Evolutionary conservation across 2,113 vertebrate genomes (phyloP).

Genomic region (Scortum barcoo): DNA sequence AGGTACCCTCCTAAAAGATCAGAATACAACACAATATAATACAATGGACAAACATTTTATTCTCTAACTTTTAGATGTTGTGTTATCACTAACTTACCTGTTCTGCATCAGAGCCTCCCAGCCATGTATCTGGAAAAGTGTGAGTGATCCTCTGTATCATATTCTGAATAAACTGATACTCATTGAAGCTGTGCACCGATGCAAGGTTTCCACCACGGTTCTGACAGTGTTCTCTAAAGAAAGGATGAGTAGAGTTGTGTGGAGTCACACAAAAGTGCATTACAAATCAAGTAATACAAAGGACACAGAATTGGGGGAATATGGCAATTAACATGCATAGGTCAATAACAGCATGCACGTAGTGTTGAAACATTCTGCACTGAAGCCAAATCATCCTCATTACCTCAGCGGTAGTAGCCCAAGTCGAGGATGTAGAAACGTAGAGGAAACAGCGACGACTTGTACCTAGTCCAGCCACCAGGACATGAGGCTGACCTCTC

Average conservation of each 20-base stretch:
- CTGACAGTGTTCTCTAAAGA: not conserved
- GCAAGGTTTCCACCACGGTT: not conserved
- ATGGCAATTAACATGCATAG: too few relatives aligned
- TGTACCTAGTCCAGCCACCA: not conserved
- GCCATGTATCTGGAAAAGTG: rapidly evolving
- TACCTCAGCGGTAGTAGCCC: constrained; percentile 3
- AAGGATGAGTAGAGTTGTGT: not conserved
- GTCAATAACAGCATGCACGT: too few relatives aligned
- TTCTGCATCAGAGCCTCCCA: not conserved
- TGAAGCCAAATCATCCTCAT: not conserved
- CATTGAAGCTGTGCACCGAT: not conserved
- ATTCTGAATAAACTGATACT: not conserved
- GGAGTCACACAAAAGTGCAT: too few relatives aligned
- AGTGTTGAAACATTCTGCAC: too few relatives aligned
- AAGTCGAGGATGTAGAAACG: not conserved
- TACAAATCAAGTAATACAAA: too few relatives aligned
- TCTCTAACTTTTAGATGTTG: not conserved
- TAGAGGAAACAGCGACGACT: not conserved
- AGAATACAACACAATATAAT: not conserved
- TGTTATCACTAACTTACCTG: not conserved
- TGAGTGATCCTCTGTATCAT: not conserved
- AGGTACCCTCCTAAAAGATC: not conserved
- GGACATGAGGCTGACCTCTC: not conserved
- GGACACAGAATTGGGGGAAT: too few relatives aligned
- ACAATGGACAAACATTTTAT: not conserved